Conservation (phyloP, 2,797 vertebrate species). For the Iguana delicatissima region DNA sequence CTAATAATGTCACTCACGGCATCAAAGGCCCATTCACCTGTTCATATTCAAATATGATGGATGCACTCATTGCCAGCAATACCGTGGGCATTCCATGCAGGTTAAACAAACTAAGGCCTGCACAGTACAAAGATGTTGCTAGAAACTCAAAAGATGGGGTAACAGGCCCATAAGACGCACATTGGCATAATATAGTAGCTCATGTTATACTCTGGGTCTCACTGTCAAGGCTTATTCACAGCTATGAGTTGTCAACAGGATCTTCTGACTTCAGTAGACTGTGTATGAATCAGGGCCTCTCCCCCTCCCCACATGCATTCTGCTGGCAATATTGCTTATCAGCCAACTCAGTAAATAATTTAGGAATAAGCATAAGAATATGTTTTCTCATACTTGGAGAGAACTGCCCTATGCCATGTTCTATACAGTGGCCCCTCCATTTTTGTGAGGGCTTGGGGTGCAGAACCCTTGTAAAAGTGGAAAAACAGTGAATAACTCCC, state of each 20-base stretch:
- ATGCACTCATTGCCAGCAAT: neutral
- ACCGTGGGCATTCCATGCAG: neutral
- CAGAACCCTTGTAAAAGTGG: no score
- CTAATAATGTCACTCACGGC: neutral
- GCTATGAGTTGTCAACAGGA: neutral
- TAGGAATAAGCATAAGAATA: conserved; percentile 64
- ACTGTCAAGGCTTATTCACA: neutral
- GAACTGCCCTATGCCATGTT: conserved; percentile 49
- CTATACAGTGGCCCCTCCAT: no score
- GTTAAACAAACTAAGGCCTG: neutral
- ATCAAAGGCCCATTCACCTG: neutral
- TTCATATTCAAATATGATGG: neutral
- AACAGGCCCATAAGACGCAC: neutral
- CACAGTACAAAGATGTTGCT: neutral
- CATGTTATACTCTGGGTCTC: no score
- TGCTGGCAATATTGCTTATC: conserved; percentile 37
- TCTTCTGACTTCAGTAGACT: neutral
- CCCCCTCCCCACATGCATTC: conserved; percentile 2
- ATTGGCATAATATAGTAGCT: neutral
- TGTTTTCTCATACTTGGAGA: conserved; percentile 61
- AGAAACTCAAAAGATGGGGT: neutral
- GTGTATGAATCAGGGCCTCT: neutral
- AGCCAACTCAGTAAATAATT: neutral
- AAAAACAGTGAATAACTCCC: no score
- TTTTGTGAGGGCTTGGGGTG: no score